Evolutionary conservation across 2,888 invertebrate genomes (phyloP).

Genomic region (Asteroscopus sphinx): DNA sequence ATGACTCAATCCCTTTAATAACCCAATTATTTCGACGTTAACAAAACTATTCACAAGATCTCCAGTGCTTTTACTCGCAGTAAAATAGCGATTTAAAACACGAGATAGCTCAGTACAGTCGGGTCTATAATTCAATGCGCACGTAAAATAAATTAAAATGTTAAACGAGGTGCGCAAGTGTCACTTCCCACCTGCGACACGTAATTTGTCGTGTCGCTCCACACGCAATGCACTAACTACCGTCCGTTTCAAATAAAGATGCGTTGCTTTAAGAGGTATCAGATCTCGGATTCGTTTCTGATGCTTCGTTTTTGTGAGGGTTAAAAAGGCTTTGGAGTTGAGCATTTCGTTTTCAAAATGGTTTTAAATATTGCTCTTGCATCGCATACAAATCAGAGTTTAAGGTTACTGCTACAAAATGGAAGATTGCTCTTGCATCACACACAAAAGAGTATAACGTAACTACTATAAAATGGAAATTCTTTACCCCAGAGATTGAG

Average conservation of each 20-base stretch:
- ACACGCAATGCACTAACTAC: conserved; percentile 56
- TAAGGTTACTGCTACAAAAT: neutral
- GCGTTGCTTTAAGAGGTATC: conserved; percentile 39
- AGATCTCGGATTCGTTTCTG: conserved; percentile 9
- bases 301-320: conserved; percentile 33
- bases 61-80: conserved; percentile 46
- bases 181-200: conserved; percentile 66
- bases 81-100: conserved; percentile 52
- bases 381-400: conserved; percentile 27
- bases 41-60: conserved; percentile 27
- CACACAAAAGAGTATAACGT: too few relatives aligned
- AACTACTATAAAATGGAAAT: too few relatives aligned
- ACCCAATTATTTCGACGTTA: conserved; percentile 22
- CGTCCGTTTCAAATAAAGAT: conserved; percentile 44
- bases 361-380: neutral
- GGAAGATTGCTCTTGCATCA: too few relatives aligned
- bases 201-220: conserved; percentile 67
- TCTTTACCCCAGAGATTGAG: too few relatives aligned
- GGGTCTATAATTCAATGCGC: conserved; percentile 56
- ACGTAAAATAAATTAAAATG: conserved; percentile 68
- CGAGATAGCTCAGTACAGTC: conserved; percentile 43
- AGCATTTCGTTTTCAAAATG: conserved; percentile 21
- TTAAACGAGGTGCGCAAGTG: conserved; percentile 60
- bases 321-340: conserved; percentile 32
- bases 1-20: conserved; percentile 12